phyloP scores from a whole-genome alignment of 2,113 vertebrate genomes.

The Microcebus jonahi region DNA sequence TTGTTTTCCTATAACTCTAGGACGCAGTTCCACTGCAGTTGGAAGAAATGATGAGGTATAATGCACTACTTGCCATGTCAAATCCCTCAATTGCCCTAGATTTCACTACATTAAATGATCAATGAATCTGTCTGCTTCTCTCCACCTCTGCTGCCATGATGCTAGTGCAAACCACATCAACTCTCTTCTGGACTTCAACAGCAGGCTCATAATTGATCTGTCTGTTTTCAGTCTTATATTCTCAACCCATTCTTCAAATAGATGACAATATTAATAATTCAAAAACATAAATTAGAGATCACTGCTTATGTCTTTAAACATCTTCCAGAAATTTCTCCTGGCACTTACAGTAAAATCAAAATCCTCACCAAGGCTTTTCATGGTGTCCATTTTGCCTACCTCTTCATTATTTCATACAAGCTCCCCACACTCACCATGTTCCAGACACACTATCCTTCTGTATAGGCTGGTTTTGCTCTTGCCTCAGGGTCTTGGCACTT shows the following conservation, averaged over 20 bases:
- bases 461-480: neutral
- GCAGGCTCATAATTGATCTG: neutral
- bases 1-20: neutral
- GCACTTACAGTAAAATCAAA: neutral
- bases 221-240: neutral
- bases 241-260: slow-evolving; percentile 13
- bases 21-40: neutral
- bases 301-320: neutral
- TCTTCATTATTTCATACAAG: neutral
- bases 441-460: neutral
- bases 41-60: neutral
- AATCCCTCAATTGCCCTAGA: neutral
- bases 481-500: neutral
- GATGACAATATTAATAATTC: neutral
- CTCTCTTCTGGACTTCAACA: neutral
- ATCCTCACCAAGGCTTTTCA: neutral
- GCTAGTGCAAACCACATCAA: neutral
- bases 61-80: neutral
- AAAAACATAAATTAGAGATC: neutral
- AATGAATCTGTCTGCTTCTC: neutral
- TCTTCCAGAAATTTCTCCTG: neutral
- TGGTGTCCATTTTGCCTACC: neutral
- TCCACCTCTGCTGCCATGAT: neutral
- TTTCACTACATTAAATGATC: neutral
- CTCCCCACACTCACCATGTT: neutral